A percentile compares a stretch with the other conserved stretches of the same genome.
Conservation (phyloP, 2,797 vertebrate species). For the Coilia nasus region DNA sequence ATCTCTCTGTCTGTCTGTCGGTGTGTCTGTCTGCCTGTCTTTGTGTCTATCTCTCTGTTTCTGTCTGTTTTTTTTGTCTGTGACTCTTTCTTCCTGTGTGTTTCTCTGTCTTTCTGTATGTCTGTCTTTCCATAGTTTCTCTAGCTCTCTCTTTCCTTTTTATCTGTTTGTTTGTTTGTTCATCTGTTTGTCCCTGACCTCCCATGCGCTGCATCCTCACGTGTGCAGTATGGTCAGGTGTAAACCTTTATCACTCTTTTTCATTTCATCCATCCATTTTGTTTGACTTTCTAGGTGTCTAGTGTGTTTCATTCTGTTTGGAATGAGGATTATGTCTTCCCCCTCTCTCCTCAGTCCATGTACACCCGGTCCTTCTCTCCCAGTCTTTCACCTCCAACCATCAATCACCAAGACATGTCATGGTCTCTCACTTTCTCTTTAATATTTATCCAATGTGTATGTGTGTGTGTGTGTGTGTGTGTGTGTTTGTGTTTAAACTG, state of each 20-base stretch:
- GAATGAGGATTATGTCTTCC: background rate
- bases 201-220: too few species aligned
- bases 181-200: too few species aligned
- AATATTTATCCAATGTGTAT: background rate
- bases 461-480: background rate
- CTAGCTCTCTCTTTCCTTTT: too few species aligned
- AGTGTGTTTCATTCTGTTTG: background rate
- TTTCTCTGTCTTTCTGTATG: too few species aligned
- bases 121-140: too few species aligned
- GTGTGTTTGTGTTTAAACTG: background rate
- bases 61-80: too few species aligned
- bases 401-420: background rate
- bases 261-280: background rate
- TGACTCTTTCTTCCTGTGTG: too few species aligned
- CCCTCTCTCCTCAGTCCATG: too few species aligned
- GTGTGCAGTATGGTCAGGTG: background rate
- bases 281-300: background rate
- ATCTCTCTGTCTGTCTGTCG: too few species aligned
- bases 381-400: background rate
- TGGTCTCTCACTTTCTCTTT: background rate
- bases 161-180: too few species aligned
- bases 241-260: background rate
- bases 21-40: too few species aligned
- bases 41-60: too few species aligned
- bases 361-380: background rate